Conservation (phyloP, 2,888 invertebrate species). For the Epinotia demarniana region DNA sequence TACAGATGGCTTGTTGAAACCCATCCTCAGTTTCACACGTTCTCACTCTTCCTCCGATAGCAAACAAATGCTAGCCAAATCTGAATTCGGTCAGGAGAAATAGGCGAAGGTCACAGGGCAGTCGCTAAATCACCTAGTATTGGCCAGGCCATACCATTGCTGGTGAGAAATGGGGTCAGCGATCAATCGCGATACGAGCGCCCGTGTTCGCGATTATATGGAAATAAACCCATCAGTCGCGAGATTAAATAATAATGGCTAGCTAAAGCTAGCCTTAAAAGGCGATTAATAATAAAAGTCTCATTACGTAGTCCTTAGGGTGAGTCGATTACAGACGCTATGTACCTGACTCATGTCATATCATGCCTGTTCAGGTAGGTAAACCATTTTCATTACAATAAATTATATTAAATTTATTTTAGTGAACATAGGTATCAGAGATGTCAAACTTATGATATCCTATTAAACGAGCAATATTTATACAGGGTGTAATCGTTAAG, state of each 20-base stretch:
- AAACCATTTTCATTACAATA: no score
- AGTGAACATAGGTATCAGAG: no score
- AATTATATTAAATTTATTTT: no score
- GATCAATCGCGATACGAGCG: conserved; percentile 77
- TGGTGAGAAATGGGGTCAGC: conserved; percentile 71
- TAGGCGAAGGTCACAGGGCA: conserved; percentile 59
- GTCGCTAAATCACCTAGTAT: conserved; percentile 46
- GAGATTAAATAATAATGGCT: conserved; percentile 36
- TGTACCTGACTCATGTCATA: no score
- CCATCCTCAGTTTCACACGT: no score
- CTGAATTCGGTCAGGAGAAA: conserved; percentile 55
- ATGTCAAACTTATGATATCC: no score
- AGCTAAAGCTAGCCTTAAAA: background rate
- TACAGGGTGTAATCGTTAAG: no score
- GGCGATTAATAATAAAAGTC: conserved; percentile 29
- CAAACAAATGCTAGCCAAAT: conserved; percentile 44
- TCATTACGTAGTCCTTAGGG: conserved; percentile 2
- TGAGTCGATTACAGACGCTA: background rate
- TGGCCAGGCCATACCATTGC: conserved; percentile 54
- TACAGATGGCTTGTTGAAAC: no score
- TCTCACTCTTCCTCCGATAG: conserved; percentile 1
- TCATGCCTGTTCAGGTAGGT: no score
- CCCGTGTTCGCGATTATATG: conserved; percentile 71
- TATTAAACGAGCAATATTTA: no score
- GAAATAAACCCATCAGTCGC: conserved; percentile 69